Conservation (phyloP, 2,113 vertebrate species). For the Choloepus hoffmanni region DNA sequence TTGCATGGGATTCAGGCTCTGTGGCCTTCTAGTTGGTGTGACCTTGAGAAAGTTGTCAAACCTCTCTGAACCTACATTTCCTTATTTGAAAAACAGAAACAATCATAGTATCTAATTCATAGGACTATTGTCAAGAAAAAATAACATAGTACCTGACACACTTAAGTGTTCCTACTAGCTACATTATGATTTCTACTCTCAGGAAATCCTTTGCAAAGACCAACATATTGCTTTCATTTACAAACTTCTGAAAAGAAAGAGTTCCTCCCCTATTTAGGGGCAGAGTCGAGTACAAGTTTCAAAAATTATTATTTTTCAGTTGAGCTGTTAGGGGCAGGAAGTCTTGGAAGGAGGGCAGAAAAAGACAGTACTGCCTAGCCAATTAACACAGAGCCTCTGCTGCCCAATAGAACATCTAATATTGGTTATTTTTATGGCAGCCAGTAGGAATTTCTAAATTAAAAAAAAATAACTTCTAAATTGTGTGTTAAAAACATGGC, state of each 20-base stretch:
- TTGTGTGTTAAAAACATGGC: conserved; percentile 36
- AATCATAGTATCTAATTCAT: neutral
- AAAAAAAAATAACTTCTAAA: neutral
- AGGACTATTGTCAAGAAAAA: conserved; percentile 25
- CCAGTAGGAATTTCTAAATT: neutral
- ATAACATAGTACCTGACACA: neutral
- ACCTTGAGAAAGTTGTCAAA: conserved; percentile 29
- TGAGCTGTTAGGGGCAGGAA: neutral
- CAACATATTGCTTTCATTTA: conserved; percentile 42
- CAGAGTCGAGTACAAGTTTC: neutral
- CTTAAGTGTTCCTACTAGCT: neutral
- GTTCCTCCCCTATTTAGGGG: neutral
- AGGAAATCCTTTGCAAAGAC: conserved; percentile 18
- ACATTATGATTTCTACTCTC: neutral
- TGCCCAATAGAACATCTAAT: neutral
- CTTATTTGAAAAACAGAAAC: conserved; percentile 42
- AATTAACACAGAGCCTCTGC: neutral
- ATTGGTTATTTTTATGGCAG: conserved; percentile 51
- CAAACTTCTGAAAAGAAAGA: conserved; percentile 36
- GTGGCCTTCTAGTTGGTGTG: neutral
- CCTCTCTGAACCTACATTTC: neutral
- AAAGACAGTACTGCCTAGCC: neutral
- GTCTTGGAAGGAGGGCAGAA: neutral
- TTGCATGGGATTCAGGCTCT: conserved; percentile 5
- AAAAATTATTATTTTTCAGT: neutral